These are phyloP conservation scores for Hippocampus barbouri DNA, from an alignment of 2,113 vertebrate genomes.

Conservation along the genomic window DNA sequence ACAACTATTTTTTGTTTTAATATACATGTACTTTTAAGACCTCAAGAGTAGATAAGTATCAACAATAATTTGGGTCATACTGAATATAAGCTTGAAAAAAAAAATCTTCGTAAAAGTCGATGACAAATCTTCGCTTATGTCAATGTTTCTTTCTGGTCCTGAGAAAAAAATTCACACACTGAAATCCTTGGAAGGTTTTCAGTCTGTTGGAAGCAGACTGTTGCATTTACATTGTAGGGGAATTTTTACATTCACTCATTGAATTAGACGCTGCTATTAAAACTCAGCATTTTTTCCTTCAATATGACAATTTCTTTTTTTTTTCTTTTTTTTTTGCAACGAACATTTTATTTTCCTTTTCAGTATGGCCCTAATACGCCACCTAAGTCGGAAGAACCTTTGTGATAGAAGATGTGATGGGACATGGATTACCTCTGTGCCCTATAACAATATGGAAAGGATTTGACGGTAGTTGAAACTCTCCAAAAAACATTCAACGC, in stretches of 20 bases:
- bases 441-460: slow-evolving; percentile 65
- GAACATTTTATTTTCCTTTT: slow-evolving; percentile 23
- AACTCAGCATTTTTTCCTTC: not conserved
- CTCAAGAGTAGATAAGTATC: not conserved
- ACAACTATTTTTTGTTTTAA: not conserved
- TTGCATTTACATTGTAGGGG: not conserved
- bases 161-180: not conserved
- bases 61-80: not conserved
- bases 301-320: not conserved
- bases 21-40: not conserved
- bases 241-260: not conserved
- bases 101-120: not conserved
- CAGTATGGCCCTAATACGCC: slow-evolving; percentile 45
- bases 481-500: slow-evolving; percentile 64
- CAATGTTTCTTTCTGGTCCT: not conserved
- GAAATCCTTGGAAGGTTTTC: not conserved
- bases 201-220: no score
- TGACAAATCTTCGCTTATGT: no score
- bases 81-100: not conserved
- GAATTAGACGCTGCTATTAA: not conserved
- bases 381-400: slow-evolving; percentile 38
- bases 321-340: not conserved
- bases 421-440: slow-evolving; percentile 46
- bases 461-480: slow-evolving; percentile 49
- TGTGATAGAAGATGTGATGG: slow-evolving; percentile 51